phyloP scores from a whole-genome alignment of 2,888 invertebrate genomes.

The Halictus ligatus region DNA sequence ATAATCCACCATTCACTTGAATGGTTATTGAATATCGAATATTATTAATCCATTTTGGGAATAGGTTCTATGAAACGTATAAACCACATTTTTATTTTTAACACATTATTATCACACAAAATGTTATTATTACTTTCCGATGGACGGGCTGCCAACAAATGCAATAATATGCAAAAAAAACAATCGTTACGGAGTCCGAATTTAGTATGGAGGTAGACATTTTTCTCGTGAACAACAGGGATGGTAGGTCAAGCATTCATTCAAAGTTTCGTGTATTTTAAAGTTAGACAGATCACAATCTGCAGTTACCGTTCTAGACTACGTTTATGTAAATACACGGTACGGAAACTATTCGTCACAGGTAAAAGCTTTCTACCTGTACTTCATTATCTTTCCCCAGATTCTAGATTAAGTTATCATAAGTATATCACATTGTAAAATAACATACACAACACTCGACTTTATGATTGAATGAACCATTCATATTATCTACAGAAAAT shows the following conservation, averaged over 20 bases:
- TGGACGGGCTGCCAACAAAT: not conserved
- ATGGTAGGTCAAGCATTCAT: not conserved
- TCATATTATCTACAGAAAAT: not conserved
- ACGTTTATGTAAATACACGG: not conserved
- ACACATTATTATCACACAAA: not conserved
- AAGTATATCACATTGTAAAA: not conserved
- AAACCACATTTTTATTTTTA: not conserved
- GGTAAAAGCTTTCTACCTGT: not conserved
- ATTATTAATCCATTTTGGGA: not conserved
- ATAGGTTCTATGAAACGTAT: not conserved
- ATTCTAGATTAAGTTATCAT: conserved; percentile 6
- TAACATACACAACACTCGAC: not conserved
- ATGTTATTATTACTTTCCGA: not conserved
- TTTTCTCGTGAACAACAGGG: not conserved
- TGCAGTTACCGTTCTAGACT: not conserved
- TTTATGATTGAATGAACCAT: not conserved
- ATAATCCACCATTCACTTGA: not conserved
- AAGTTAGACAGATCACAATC: not conserved
- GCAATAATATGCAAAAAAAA: not conserved
- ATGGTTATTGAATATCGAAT: not conserved
- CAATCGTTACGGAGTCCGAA: not conserved
- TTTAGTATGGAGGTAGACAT: not conserved
- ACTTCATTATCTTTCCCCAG: not conserved
- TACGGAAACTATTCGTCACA: not conserved
- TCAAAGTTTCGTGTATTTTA: not conserved